These are phyloP conservation scores for Cataglyphis livida DNA, from an alignment of 2,888 invertebrate species.

Conservation along the genomic window DNA sequence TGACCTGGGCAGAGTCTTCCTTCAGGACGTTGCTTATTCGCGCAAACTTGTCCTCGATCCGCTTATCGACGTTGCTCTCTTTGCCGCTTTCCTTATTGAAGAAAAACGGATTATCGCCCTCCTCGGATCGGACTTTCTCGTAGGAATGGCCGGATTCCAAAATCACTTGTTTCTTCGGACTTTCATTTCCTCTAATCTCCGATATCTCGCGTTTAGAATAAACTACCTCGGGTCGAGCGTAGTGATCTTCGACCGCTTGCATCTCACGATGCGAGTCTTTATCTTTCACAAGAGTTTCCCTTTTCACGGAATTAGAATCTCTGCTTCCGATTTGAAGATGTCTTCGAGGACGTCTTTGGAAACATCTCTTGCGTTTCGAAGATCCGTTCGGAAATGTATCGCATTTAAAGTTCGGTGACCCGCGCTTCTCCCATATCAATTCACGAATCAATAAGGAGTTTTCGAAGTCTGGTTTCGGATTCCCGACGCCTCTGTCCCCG, in stretches of 20 bases:
- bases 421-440: neutral
- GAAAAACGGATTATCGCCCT: conserved; percentile 52
- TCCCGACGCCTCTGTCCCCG: neutral
- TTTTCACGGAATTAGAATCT: neutral
- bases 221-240: neutral
- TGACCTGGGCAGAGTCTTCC: conserved; percentile 59
- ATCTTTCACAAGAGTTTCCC: neutral
- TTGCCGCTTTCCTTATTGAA: conserved; percentile 32
- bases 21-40: conserved; percentile 73
- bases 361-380: neutral
- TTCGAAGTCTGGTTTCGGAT: neutral
- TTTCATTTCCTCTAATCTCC: neutral
- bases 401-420: neutral
- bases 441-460: neutral
- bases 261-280: neutral
- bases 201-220: neutral
- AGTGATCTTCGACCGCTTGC: conserved; percentile 38
- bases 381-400: neutral
- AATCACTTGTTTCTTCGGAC: neutral
- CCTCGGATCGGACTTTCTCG: conserved; percentile 30
- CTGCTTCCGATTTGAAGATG: neutral
- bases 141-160: conserved; percentile 9
- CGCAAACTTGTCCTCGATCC: conserved; percentile 74
- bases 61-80: conserved; percentile 66
- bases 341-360: conserved; percentile 15